phyloP scores from a whole-genome alignment of 2,888 invertebrate species.

The Leptogaster cylindrica region DNA sequence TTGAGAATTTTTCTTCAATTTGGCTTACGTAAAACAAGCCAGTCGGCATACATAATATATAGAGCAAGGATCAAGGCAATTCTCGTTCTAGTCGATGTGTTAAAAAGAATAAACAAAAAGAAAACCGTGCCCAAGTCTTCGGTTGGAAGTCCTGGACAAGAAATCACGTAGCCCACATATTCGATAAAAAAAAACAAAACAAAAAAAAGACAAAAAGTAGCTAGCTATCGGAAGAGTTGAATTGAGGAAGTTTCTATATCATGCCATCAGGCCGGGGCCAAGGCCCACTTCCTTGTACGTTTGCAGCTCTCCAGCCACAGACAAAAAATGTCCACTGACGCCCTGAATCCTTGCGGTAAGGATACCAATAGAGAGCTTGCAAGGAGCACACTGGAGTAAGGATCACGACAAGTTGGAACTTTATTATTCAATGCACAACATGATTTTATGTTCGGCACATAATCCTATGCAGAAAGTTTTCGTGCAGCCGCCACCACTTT shows the following conservation, averaged over 20 bases:
- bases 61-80: not conserved
- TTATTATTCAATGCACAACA: constrained; percentile 43
- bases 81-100: not conserved
- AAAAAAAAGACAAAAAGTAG: not conserved
- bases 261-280: not conserved
- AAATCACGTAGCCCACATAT: constrained; percentile 35
- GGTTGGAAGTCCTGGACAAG: constrained; percentile 11
- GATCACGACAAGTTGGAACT: constrained; percentile 29
- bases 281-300: not conserved
- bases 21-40: constrained; percentile 21
- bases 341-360: not conserved
- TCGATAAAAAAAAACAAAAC: not conserved
- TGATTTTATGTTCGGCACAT: constrained; percentile 45
- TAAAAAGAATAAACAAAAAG: constrained; percentile 27
- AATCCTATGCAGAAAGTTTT: constrained; percentile 45
- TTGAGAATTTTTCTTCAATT: constrained; percentile 18
- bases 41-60: constrained; percentile 31
- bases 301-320: not conserved
- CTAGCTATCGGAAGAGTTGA: not conserved
- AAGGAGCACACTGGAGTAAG: not conserved
- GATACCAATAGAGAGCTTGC: not conserved
- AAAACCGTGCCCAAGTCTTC: not conserved
- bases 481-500: constrained; percentile 24
- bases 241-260: constrained; percentile 5
- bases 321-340: constrained; percentile 16